Conservation (phyloP, 2,113 vertebrate species). For the Semnornis frantzii region DNA sequence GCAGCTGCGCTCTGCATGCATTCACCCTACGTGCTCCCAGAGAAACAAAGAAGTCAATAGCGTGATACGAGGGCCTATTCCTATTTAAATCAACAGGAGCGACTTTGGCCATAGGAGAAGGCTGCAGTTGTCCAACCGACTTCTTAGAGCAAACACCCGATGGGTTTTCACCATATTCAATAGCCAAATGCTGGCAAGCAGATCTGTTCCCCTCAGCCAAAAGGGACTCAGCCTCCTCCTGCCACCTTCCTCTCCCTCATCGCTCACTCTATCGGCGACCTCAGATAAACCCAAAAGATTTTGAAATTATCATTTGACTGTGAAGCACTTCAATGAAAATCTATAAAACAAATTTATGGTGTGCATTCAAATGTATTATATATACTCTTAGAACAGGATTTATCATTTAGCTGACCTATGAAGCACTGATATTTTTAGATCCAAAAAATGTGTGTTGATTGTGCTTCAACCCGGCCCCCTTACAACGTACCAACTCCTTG, state of each 20-base stretch:
- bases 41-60: slow-evolving; percentile 40
- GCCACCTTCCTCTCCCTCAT: not conserved
- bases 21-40: not conserved
- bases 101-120: slow-evolving; percentile 9
- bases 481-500: slow-evolving; percentile 27
- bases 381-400: slow-evolving; percentile 40
- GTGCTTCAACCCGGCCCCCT: slow-evolving; percentile 8
- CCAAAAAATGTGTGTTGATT: slow-evolving; percentile 40
- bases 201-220: not conserved
- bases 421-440: slow-evolving; percentile 62
- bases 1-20: not conserved
- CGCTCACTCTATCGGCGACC: not conserved
- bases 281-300: slow-evolving; percentile 42
- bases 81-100: not conserved
- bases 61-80: not conserved
- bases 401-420: slow-evolving; percentile 66
- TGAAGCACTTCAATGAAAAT: slow-evolving; percentile 61
- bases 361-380: slow-evolving; percentile 50
- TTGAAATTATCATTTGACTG: slow-evolving; percentile 55
- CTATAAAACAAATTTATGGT: slow-evolving; percentile 66
- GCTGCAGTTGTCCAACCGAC: not conserved
- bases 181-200: not conserved
- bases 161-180: not conserved
- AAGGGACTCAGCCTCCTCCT: not conserved
- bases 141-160: not conserved